Conservation (phyloP, 2,888 invertebrate species). For the Timema podura region DNA sequence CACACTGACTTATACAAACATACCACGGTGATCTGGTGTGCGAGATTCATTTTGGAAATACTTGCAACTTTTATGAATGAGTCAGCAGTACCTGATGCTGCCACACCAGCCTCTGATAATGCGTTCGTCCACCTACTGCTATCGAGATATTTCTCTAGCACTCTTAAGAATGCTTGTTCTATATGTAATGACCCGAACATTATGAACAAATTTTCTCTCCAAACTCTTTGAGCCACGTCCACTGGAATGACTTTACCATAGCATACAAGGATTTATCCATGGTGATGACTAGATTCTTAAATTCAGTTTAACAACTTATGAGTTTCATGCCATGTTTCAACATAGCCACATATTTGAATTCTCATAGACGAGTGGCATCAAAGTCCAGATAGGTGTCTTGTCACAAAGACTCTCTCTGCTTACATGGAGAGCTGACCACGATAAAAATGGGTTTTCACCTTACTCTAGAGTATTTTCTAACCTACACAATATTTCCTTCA, state of each 20-base stretch:
- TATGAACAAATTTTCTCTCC: not conserved
- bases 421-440: not conserved
- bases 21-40: not conserved
- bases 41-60: not conserved
- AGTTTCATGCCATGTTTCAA: not conserved
- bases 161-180: slow-evolving; percentile 6
- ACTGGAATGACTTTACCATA: too few relatives aligned
- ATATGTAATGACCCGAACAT: not conserved
- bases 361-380: not conserved
- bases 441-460: not conserved
- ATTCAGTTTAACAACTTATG: not conserved
- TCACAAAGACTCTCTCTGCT: not conserved
- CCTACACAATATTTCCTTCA: not conserved
- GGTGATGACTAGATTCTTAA: not conserved
- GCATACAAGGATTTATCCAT: not conserved
- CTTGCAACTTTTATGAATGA: slow-evolving; percentile 2
- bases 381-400: not conserved
- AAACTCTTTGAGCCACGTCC: not conserved
- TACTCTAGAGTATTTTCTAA: not conserved
- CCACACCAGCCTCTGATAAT: slow-evolving; percentile 1
- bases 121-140: not conserved
- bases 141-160: not conserved
- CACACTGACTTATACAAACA: not conserved
- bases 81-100: not conserved
- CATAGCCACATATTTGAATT: not conserved